A percentile compares a stretch with the other conserved stretches of the same genome.
Conservation (phyloP, 1,140 invertebrate genomes). For the Anoplolepis gracilipes region DNA sequence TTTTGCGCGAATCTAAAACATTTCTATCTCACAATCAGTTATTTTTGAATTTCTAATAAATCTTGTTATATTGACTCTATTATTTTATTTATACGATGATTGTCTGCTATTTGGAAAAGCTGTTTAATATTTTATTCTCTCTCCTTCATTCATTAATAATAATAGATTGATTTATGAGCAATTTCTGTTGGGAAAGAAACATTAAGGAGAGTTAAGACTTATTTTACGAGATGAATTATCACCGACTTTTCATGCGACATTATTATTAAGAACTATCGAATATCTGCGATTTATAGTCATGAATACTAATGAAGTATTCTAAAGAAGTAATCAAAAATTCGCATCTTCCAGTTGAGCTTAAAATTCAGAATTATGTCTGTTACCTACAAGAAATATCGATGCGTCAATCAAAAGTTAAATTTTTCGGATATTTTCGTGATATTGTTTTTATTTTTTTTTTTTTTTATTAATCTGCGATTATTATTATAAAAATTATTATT, state of each 20-base stretch:
- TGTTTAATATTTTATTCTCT: not conserved
- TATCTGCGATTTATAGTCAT: not conserved
- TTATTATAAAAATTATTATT: not conserved
- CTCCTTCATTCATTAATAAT: not conserved
- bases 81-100: not conserved
- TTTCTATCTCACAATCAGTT: not conserved
- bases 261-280: conserved; percentile 19
- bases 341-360: conserved; percentile 6
- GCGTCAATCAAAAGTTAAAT: not conserved
- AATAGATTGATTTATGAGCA: conserved; percentile 15
- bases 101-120: not conserved
- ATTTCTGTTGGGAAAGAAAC: not conserved
- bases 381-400: conserved; percentile 28
- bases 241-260: not conserved
- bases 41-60: not conserved
- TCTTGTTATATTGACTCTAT: not conserved
- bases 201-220: not conserved
- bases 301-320: not conserved
- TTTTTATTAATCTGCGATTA: not conserved
- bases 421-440: not conserved
- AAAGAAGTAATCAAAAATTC: not conserved
- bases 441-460: not conserved
- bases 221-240: conserved; percentile 10
- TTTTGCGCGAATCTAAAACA: not conserved
- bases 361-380: not conserved